Percentiles rank a stretch among this genome's conserved stretches.
phyloP scores from a whole-genome alignment of 2,797 vertebrate genomes.

The Crocidura indochinensis region DNA sequence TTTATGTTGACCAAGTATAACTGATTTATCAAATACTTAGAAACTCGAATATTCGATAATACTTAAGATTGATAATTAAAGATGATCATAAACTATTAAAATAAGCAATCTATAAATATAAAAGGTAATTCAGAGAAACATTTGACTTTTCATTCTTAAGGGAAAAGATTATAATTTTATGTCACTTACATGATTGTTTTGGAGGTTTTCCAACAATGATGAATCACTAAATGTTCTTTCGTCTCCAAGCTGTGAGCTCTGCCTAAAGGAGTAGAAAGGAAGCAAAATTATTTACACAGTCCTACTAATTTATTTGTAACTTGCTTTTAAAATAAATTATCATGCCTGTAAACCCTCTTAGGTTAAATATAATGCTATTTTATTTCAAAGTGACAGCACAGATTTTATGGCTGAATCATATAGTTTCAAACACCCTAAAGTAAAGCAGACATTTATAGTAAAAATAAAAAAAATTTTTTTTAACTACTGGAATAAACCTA shows the following conservation, averaged over 20 bases:
- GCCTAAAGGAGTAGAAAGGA: conserved; percentile 90
- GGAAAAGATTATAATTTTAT: conserved; percentile 46
- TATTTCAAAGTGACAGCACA: conserved; percentile 44
- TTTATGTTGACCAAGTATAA: background rate
- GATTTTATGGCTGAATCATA: conserved; percentile 57
- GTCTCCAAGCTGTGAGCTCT: conserved; percentile 94
- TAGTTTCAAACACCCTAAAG: conserved; percentile 29
- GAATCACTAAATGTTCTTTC: conserved; percentile 96
- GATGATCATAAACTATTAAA: conserved; percentile 38
- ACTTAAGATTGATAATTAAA: conserved; percentile 26
- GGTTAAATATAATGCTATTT: conserved; percentile 33
- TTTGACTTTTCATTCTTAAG: background rate
- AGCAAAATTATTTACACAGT: conserved; percentile 45
- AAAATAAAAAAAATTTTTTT: conserved; percentile 52
- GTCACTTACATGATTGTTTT: conserved; percentile 97
- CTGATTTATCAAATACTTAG: background rate
- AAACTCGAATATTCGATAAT: too few relatives aligned
- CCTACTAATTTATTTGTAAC: conserved; percentile 18
- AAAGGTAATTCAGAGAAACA: background rate
- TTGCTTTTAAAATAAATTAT: conserved; percentile 45
- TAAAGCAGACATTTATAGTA: background rate
- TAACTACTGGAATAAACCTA: conserved; percentile 18
- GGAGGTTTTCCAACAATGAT: conserved; percentile 97
- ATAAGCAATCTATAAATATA: background rate
- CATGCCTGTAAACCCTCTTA: background rate